Conservation (phyloP, 2,888 invertebrate genomes). For the Minunthozetes semirufus region DNA sequence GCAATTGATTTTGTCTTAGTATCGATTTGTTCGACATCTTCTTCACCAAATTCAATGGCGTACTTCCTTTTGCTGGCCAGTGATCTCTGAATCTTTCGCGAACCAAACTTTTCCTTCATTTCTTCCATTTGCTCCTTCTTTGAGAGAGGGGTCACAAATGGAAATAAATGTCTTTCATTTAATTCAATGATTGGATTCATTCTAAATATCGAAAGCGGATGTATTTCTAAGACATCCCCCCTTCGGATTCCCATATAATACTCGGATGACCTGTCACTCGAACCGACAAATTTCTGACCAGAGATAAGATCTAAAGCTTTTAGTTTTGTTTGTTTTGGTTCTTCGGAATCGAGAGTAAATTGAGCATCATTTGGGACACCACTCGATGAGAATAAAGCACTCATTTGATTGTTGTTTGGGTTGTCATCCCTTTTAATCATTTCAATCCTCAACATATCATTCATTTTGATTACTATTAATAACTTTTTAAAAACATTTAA, state of each 20-base stretch:
- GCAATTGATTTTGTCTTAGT: background rate
- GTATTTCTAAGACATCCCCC: background rate
- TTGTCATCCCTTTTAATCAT: no score
- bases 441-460: background rate
- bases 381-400: background rate
- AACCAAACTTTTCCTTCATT: constrained; percentile 36
- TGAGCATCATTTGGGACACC: background rate
- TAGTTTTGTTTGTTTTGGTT: background rate
- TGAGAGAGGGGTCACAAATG: background rate
- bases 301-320: background rate
- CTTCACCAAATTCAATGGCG: constrained; percentile 35
- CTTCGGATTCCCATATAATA: background rate
- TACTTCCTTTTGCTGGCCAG: constrained; percentile 34
- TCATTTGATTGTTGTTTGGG: background rate
- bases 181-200: constrained; percentile 8
- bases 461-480: background rate
- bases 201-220: background rate
- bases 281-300: background rate
- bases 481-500: no score
- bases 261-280: background rate
- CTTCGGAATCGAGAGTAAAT: background rate
- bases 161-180: background rate
- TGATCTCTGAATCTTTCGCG: constrained; percentile 30
- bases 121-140: constrained; percentile 33
- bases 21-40: constrained; percentile 28